Evolutionary conservation across 1,140 invertebrate species (phyloP).

Genomic region (Drosophila kanapiae): DNA sequence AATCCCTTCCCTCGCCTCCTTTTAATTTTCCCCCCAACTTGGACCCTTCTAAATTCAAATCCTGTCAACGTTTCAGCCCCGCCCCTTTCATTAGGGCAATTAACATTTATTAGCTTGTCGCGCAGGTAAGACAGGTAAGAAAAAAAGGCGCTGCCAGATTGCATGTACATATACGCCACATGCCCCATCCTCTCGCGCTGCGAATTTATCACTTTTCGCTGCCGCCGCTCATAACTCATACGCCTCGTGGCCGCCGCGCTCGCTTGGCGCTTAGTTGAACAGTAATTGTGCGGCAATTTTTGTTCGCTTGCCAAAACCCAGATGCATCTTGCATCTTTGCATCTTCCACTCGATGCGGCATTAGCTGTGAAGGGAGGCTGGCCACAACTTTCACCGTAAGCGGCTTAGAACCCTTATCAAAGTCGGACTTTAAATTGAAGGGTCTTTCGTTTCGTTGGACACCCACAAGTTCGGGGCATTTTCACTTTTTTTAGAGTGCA

Average conservation of each 20-base stretch:
- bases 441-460: conserved; percentile 8
- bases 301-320: conserved; percentile 50
- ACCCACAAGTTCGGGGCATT: conserved; percentile 49
- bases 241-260: conserved; percentile 53
- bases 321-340: conserved; percentile 24
- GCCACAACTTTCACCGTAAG: conserved; percentile 64
- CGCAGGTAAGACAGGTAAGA: conserved; percentile 26
- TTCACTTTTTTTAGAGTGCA: conserved; percentile 59
- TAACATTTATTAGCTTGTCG: conserved; percentile 41
- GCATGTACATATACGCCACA: conserved; percentile 12
- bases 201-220: conserved; percentile 60
- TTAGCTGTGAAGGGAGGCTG: background rate
- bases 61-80: conserved; percentile 9
- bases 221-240: conserved; percentile 75
- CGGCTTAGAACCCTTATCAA: conserved; percentile 79
- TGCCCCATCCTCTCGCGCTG: conserved; percentile 22
- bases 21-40: background rate
- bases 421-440: conserved; percentile 49
- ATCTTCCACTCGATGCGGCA: background rate
- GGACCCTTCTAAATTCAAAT: conserved; percentile 2
- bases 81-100: conserved; percentile 26
- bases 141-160: conserved; percentile 30
- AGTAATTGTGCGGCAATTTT: conserved; percentile 77
- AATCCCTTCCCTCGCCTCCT: background rate
- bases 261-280: conserved; percentile 73